Evolutionary conservation across 2,888 invertebrate genomes (phyloP).

Genomic region (Acutogordius australiensis): DNA sequence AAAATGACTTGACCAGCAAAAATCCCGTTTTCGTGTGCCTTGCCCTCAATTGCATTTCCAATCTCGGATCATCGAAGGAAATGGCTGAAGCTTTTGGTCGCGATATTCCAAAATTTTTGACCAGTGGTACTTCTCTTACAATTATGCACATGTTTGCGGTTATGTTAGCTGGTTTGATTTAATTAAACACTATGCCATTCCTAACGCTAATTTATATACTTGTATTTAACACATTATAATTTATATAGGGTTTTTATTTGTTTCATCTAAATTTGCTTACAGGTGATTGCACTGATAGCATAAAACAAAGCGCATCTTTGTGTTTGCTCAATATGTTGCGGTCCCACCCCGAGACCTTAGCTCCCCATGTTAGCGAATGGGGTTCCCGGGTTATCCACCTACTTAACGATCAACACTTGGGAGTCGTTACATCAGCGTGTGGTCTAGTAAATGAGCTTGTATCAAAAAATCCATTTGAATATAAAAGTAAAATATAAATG

Average conservation of each 20-base stretch:
- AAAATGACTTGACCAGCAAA: conserved; percentile 57
- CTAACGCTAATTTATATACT: no score
- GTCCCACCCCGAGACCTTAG: conserved; percentile 76
- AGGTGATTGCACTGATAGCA: conserved; percentile 91
- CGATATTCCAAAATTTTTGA: conserved; percentile 85
- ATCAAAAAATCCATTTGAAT: conserved; percentile 92
- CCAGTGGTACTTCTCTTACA: no score
- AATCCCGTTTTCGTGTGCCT: conserved; percentile 95
- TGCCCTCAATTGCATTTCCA: conserved; percentile 93
- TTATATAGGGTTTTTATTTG: no score
- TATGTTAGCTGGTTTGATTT: no score
- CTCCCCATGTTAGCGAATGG: conserved; percentile 60
- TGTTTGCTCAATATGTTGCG: conserved; percentile 71
- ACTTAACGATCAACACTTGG: conserved; percentile 92
- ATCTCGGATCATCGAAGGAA: conserved; percentile 74
- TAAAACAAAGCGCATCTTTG: conserved; percentile 91
- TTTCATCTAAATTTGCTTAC: no score
- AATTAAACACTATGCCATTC: no score
- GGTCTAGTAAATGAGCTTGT: conserved; percentile 89
- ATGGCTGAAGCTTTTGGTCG: conserved; percentile 99
- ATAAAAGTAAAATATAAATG: no score
- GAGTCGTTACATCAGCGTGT: conserved; percentile 91
- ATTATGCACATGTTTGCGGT: no score
- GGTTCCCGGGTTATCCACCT: conserved; percentile 91
- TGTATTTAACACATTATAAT: no score